These are phyloP conservation scores for Meloidogyne hapla DNA, from an alignment of 1,140 invertebrate genomes.

Conservation along the genomic window DNA sequence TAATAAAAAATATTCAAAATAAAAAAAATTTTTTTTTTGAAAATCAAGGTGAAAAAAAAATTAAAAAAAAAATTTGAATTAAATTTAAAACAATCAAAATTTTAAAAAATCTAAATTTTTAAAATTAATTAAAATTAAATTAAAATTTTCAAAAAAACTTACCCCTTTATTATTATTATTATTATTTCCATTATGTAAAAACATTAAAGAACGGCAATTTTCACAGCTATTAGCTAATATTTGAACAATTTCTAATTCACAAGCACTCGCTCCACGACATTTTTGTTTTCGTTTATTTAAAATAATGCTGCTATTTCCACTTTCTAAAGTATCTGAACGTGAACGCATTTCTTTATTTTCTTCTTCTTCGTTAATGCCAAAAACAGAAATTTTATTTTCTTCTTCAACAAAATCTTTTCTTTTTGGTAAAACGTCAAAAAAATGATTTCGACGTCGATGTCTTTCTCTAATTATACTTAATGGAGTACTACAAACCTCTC, in stretches of 20 bases:
- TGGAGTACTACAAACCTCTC: constrained; percentile 5
- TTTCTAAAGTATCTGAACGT: constrained; percentile 21
- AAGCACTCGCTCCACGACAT: background rate
- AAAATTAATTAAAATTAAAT: too few relatives aligned
- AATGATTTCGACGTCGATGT: background rate
- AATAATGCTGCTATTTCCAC: background rate
- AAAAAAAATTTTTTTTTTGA: too few relatives aligned
- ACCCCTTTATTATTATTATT: constrained; percentile 6
- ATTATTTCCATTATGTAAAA: background rate
- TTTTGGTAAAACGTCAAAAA: background rate
- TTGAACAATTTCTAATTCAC: constrained; percentile 21
- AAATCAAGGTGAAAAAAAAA: too few relatives aligned
- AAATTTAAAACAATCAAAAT: too few relatives aligned
- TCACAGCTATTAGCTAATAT: constrained; percentile 22
- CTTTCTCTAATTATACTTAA: background rate
- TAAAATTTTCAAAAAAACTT: background rate
- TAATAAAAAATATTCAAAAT: too few relatives aligned
- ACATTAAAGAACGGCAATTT: constrained; percentile 20
- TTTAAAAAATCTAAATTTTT: too few relatives aligned
- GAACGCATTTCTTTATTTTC: background rate
- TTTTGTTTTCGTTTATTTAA: background rate
- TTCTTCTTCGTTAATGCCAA: background rate
- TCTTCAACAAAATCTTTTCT: background rate
- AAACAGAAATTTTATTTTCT: background rate
- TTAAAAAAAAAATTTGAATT: too few relatives aligned